Base-by-base conservation (phyloP, 2,888 invertebrate species). In the Drosophila anomelani region DNA sequence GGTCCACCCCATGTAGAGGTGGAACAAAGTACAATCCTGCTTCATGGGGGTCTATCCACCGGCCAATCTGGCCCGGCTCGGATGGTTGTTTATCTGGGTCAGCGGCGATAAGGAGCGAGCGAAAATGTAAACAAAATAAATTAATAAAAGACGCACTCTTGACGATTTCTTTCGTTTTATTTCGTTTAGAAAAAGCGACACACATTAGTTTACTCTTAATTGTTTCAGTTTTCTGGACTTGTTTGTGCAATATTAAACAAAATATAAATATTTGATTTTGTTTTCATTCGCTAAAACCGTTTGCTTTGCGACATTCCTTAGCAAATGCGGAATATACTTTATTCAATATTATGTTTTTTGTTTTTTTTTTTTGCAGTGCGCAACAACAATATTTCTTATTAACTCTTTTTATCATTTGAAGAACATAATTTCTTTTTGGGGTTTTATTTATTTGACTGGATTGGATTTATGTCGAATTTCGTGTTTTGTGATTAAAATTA, bases 101-200 rank as follows among this genome's bases (percentile, higher is more conserved):
- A 53, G 15, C 36, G 15, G 36, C 34, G 51, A 53, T 36, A 53
- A 53, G 51, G 0, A 0, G 23, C n/a, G 20, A 41, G 17, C 17
- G 29, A 54, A 34, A 53, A 38, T 44, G 10, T 15, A 41, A 49
- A 34, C 34, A 43, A 34, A n/a, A 32, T 10, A 26, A n/a, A 10
- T 5, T 3, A 29, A 15, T 10, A 53, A 29, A 39, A 32, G 12
- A n/a, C 9, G 15, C n/a, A 38, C 17, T 20, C 10, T 78, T 76
- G 47, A 73, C 64, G 64, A 39, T 67, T 54, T 76, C 57, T 32
- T 62, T 60, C 59, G 63, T 76, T 75, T 75, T 78, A 66, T 78
- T 88, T 83, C 73, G 72, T 85, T 75, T 85, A 86, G 85, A 88
- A 85, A 85, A 85, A 85, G 85, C 89, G 85, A 86, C 89, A 85